phyloP scores from a whole-genome alignment of 2,113 vertebrate genomes.

The Pardalotus punctatus region DNA sequence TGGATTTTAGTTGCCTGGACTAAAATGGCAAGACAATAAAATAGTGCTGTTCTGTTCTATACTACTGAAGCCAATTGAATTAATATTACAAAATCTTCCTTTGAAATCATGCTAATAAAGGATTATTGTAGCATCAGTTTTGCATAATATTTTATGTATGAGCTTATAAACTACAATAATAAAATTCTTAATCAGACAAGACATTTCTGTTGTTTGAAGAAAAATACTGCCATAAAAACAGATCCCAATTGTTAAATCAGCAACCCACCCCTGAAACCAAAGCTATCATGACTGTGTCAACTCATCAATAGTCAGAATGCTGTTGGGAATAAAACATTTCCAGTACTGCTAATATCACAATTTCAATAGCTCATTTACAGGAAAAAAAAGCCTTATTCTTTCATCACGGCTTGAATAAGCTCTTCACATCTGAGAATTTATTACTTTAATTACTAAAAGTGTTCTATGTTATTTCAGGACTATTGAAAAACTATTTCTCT shows the following conservation, averaged over 20 bases:
- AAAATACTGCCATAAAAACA: not conserved
- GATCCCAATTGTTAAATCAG: not conserved
- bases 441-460: not conserved
- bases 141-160: constrained; percentile 24
- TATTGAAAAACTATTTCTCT: not conserved
- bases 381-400: not conserved
- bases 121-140: not conserved
- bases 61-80: not conserved
- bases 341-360: not conserved
- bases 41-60: not conserved
- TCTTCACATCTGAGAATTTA: not conserved
- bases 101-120: constrained; percentile 18
- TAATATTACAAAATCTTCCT: constrained; percentile 19
- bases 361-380: not conserved
- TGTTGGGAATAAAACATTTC: not conserved
- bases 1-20: not conserved
- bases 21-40: not conserved
- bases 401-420: not conserved
- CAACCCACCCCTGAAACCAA: not conserved
- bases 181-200: not conserved
- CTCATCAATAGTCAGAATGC: not conserved
- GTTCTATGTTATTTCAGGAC: not conserved
- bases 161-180: not conserved
- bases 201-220: not conserved
- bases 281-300: not conserved